Evolutionary conservation across 1,140 invertebrate species (phyloP), one percentile per base, ranked within the genome.

Genomic region (Holotrichia oblita): DNA sequence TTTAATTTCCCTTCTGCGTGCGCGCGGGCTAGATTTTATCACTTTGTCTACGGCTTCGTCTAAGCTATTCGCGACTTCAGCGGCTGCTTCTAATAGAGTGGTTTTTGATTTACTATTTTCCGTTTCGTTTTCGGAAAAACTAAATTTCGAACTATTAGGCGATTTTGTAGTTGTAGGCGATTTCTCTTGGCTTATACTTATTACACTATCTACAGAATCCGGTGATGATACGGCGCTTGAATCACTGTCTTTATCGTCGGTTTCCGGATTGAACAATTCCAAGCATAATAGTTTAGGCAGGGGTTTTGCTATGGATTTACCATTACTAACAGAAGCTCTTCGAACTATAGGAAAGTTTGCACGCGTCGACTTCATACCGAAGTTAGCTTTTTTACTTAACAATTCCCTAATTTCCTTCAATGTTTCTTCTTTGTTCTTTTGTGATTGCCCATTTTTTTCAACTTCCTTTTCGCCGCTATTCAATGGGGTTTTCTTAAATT

Each of bases 201-300:
- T 95, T 3, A 96, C 94, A 82, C 94, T 95, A 79, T 94, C 94
- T 0, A 94, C 91, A 2, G 95, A 96, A 84, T 96, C 94, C 2
- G 95, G 95, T 0, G 95, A 96, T 0, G 94, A 96, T 2, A 94
- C 92, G 20, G 94, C 94, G 81, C 94, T 95, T 0, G 94, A 96
- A 85, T 97, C 95, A 82, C 94, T 96, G 84, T 97, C 96, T 85
- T 96, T 90, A 83, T 97, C 96, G 85, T 97, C 96, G 7, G 93
- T 96, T 83, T 96, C 95, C 0, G 95, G 96, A 87, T 97, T 97
- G 83, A 96, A 97, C 6, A 97, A 87, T 85, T 97, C 96, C 74
- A 96, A 86, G 1, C 94, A 94, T 77, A 96, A 88, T 12, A 96
- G 84, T 77, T 93, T 92, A 0, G 94, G 94, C 42, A 93, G 88